A percentile compares a stretch with the other conserved stretches of the same genome.
Conservation (phyloP, 2,888 invertebrate species). For the Stegana nigrithorax region DNA sequence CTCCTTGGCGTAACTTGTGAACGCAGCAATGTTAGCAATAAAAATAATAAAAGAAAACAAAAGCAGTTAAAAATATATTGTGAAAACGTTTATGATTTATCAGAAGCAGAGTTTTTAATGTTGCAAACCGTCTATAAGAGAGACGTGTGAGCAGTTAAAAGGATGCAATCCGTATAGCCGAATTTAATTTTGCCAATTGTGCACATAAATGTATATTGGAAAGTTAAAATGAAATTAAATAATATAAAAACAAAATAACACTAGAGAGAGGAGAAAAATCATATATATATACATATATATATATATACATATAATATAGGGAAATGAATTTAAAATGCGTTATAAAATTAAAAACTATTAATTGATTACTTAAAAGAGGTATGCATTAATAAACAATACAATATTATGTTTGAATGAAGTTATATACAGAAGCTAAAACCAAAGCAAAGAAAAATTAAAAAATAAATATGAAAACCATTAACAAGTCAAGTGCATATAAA, state of each 20-base stretch:
- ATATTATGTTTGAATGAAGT: slow-evolving; percentile 57
- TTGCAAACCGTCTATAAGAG: not conserved
- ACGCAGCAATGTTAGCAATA: no score
- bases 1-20: no score
- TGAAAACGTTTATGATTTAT: not conserved
- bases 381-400: slow-evolving; percentile 41
- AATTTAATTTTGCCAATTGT: slow-evolving; percentile 1
- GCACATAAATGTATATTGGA: slow-evolving; percentile 3
- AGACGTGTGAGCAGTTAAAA: not conserved
- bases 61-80: no score
- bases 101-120: no score
- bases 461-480: slow-evolving; percentile 33
- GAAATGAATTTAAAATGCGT: slow-evolving; percentile 51
- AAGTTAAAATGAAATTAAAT: slow-evolving; percentile 29
- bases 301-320: slow-evolving; percentile 51
- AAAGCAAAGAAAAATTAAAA: slow-evolving; percentile 29
- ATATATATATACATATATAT: slow-evolving; percentile 31
- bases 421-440: slow-evolving; percentile 45
- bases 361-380: slow-evolving; percentile 8
- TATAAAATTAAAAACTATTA: slow-evolving; percentile 37
- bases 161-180: no score
- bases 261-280: slow-evolving; percentile 20
- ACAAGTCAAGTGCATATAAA: slow-evolving; percentile 20
- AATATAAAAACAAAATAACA: slow-evolving; percentile 13
- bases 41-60: no score